Evolutionary conservation across 2,113 vertebrate species (phyloP), one percentile per base, ranked within the genome.

Genomic region (Progne subis): DNA sequence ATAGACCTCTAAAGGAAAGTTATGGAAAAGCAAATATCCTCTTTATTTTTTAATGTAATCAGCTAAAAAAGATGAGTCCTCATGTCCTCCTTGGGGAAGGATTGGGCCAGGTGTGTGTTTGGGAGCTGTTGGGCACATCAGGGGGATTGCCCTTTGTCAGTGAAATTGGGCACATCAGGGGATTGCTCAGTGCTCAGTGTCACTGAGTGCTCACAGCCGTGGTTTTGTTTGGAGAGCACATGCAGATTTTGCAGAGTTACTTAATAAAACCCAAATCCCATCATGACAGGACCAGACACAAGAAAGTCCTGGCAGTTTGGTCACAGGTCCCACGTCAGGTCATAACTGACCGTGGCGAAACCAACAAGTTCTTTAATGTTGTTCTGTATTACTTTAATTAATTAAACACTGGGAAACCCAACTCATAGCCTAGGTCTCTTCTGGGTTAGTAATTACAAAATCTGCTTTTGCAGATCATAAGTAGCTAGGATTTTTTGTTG

Each of bases 231-330:
- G 59, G 68, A 74, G 37, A 82, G 15, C 20, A 56, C 0, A 0
- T n/a, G 12, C 32, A 50, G 43, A 37, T 14, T 1, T 0, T 61
- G 16, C 1, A 3, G 61, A 20, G 2, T 46, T 57, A 57, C 8
- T 64, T 19, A 26, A 52, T 7, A 61, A n/a, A 75, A 70, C 24
- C 1, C 4, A 44, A 71, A 77, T 8, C 24, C 9, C 32, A 80
- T 1, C 14, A 59, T 3, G 0, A 28, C 18, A 21, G 70, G 12
- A 50, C 37, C 31, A 64, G 63, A 26, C 5, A 46, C 17, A 70
- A 39, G 39, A 63, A 78, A 55, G 43, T 37, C 53, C 49, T 76
- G 25, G 20, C 16, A 65, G 21, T 41, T 72, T 72, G 28, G 11
- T 28, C 63, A 69, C 41, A 82, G 46, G 25, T 74, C 53, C 8